Percentiles rank a stretch among this genome's conserved stretches.
These are phyloP conservation scores for Tupaia tana DNA, from an alignment of 2,113 vertebrate species.

Conservation along the genomic window DNA sequence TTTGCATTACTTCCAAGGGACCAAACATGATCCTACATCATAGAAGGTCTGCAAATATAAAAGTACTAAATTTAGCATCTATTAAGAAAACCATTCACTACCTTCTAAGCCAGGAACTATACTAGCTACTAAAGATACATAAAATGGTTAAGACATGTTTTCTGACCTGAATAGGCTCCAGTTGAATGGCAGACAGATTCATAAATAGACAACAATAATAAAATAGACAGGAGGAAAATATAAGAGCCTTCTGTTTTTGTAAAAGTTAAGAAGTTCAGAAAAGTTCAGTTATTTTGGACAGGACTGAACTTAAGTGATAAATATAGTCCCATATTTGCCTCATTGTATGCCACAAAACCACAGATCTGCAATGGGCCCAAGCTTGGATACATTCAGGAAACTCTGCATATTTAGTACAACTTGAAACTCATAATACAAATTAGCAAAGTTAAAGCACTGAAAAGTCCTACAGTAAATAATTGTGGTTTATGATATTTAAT, in stretches of 20 bases:
- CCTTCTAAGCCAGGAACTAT: background rate
- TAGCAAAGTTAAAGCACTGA: background rate
- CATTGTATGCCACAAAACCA: background rate
- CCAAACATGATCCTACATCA: background rate
- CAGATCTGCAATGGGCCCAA: background rate
- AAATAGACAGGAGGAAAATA: background rate
- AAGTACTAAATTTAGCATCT: background rate
- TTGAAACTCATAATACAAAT: background rate
- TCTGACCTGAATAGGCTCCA: background rate
- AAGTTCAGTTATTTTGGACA: background rate
- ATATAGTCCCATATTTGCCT: background rate
- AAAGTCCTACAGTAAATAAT: background rate
- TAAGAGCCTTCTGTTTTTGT: background rate
- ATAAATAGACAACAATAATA: background rate
- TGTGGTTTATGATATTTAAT: background rate
- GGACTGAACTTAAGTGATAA: background rate
- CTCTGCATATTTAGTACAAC: background rate
- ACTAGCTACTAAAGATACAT: background rate
- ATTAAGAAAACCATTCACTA: background rate
- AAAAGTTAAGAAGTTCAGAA: background rate
- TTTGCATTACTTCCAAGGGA: slow-evolving; percentile 13
- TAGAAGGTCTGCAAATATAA: background rate
- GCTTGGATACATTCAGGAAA: background rate
- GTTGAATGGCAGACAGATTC: background rate
- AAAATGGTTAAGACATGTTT: background rate